A percentile compares a stretch with the other conserved stretches of the same genome.
Conservation (phyloP, 2,888 invertebrate species). For the Drosophila imparisetae region DNA sequence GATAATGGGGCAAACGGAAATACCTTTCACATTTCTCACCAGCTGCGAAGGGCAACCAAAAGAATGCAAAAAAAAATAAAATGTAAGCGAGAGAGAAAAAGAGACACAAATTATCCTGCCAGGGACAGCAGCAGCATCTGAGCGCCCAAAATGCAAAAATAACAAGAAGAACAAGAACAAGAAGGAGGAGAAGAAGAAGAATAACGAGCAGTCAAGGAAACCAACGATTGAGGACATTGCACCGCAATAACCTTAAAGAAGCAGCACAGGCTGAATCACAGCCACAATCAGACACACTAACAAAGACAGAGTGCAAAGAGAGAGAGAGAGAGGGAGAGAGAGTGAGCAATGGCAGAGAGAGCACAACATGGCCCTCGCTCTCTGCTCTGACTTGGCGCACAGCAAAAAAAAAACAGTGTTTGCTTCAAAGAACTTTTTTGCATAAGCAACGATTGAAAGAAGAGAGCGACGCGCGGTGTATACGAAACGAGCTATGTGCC, state of each 20-base stretch:
- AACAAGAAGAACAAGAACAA: slow-evolving; percentile 22
- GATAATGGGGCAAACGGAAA: slow-evolving; percentile 59
- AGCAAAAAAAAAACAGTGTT: slow-evolving; percentile 54
- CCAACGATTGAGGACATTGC: slow-evolving; percentile 81
- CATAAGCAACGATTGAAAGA: slow-evolving; percentile 34
- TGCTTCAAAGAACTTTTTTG: slow-evolving; percentile 43
- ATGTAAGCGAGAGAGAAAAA: slow-evolving; percentile 3
- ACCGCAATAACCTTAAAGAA: slow-evolving; percentile 82
- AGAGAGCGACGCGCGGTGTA: background rate
- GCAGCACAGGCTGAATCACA: slow-evolving; percentile 59
- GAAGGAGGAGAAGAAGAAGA: slow-evolving; percentile 15
- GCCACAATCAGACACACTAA: slow-evolving; percentile 28
- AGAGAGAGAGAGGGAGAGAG: slow-evolving; percentile 5
- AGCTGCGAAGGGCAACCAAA: slow-evolving; percentile 61
- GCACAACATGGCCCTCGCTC: slow-evolving; percentile 9
- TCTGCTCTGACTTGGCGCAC: slow-evolving; percentile 64
- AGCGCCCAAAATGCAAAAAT: slow-evolving; percentile 61
- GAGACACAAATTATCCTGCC: slow-evolving; percentile 42
- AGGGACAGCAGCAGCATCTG: slow-evolving; percentile 66
- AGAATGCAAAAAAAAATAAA: slow-evolving; percentile 7
- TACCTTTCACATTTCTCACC: slow-evolving; percentile 66
- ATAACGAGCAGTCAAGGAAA: slow-evolving; percentile 61
- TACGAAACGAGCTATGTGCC: slow-evolving; percentile 37
- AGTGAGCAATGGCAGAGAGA: background rate
- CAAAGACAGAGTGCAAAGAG: slow-evolving; percentile 16